A percentile compares a stretch with the other conserved stretches of the same genome.
Conservation (phyloP, 2,888 invertebrate species). For the Acronicta alni region DNA sequence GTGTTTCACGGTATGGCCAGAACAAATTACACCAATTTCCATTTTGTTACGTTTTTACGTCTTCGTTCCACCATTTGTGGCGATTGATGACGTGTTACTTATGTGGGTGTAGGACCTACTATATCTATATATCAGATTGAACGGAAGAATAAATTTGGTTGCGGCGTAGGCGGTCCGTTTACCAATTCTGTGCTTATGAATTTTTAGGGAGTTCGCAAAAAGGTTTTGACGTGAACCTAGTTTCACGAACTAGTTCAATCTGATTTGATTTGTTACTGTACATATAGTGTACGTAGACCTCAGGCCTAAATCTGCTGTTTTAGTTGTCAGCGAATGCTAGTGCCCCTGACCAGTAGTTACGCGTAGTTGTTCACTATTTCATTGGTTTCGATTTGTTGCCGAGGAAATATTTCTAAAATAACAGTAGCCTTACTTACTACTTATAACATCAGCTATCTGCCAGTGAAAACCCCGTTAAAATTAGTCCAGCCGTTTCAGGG, state of each 20-base stretch:
- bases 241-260: neutral
- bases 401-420: too few relatives aligned
- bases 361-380: too few relatives aligned
- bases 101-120: conserved; percentile 39
- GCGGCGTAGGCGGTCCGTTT: neutral
- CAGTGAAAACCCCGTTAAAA: too few relatives aligned
- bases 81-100: conserved; percentile 60
- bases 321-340: too few relatives aligned
- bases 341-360: too few relatives aligned
- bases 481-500: too few relatives aligned
- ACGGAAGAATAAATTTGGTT: conserved; percentile 32
- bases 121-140: conserved; percentile 53
- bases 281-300: too few relatives aligned
- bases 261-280: neutral
- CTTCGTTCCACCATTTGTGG: conserved; percentile 60
- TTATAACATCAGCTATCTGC: too few relatives aligned
- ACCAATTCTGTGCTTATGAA: conserved; percentile 8
- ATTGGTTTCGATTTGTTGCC: too few relatives aligned
- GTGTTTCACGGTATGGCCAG: conserved; percentile 67
- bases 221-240: neutral
- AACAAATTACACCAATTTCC: conserved; percentile 76
- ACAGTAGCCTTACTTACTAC: too few relatives aligned
- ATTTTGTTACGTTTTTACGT: conserved; percentile 61
- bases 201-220: conserved; percentile 1
- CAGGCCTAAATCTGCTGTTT: too few relatives aligned